Evolutionary conservation across 2,888 invertebrate genomes (phyloP).

Genomic region (Steromphala cineraria): DNA sequence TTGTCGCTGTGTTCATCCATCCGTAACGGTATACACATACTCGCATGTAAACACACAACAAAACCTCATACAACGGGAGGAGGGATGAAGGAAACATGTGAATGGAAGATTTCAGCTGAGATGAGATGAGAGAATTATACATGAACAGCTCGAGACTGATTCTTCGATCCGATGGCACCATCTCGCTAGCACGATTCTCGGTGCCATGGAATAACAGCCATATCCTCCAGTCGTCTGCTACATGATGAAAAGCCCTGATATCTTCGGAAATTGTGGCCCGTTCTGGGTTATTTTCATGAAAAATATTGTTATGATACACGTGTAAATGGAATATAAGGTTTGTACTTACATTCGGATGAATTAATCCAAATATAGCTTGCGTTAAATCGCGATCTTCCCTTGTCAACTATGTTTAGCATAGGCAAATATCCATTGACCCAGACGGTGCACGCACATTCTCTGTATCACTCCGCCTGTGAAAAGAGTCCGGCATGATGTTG

Average conservation of each 20-base stretch:
- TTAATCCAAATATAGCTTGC: no score
- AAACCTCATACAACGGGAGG: no score
- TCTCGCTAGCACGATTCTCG: neutral
- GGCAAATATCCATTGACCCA: constrained; percentile 5
- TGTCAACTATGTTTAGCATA: constrained; percentile 1
- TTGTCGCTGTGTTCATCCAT: neutral
- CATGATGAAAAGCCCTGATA: no score
- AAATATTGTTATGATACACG: no score
- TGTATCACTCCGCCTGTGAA: neutral
- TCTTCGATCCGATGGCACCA: neutral
- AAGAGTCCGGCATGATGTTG: neutral
- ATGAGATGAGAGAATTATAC: neutral
- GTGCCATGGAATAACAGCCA: neutral
- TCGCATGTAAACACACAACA: neutral
- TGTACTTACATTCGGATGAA: no score
- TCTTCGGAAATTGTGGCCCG: no score
- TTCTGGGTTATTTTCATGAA: no score
- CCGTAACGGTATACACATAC: neutral
- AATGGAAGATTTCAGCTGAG: no score
- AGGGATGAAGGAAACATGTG: no score
- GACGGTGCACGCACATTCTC: neutral
- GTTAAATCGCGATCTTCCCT: neutral
- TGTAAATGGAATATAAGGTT: no score
- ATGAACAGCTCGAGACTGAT: neutral
- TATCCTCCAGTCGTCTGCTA: neutral